Evolutionary conservation across 2,113 vertebrate genomes (phyloP).

Genomic region (Scomber scombrus): DNA sequence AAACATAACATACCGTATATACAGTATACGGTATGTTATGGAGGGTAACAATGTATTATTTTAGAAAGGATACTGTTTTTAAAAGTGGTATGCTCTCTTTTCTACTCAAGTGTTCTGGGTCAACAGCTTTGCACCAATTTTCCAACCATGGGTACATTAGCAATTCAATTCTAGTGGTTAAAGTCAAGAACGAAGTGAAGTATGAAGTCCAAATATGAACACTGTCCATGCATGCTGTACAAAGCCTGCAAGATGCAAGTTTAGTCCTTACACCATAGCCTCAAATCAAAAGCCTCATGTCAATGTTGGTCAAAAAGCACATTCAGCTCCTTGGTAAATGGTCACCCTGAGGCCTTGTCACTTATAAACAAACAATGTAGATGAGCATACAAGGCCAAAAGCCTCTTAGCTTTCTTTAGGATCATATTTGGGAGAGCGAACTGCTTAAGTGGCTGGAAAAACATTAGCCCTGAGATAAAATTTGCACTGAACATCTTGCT

Average conservation of each 20-base stretch:
- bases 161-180: neutral
- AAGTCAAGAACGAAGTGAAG: slow-evolving; percentile 4
- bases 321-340: slow-evolving; percentile 46
- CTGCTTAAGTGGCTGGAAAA: slow-evolving; percentile 29
- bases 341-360: slow-evolving; percentile 17
- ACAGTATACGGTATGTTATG: too few relatives aligned
- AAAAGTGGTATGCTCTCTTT: neutral
- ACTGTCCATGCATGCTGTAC: neutral
- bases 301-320: slow-evolving; percentile 36
- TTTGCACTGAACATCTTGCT: slow-evolving; percentile 1
- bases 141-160: slow-evolving; percentile 7
- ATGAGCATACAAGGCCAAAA: slow-evolving; percentile 1
- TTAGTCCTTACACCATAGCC: slow-evolving; percentile 24
- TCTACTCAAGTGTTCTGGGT: too few relatives aligned
- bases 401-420: slow-evolving; percentile 30
- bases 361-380: slow-evolving; percentile 38
- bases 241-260: slow-evolving; percentile 12
- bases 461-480: neutral
- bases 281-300: slow-evolving; percentile 53
- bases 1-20: too few relatives aligned
- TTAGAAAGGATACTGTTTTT: neutral
- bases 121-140: neutral
- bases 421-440: slow-evolving; percentile 13
- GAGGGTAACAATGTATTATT: neutral
- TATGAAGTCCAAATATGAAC: slow-evolving; percentile 15